A percentile compares a stretch with the other conserved stretches of the same genome.
phyloP scores from a whole-genome alignment of 2,797 vertebrate genomes.

The Artibeus lituratus region DNA sequence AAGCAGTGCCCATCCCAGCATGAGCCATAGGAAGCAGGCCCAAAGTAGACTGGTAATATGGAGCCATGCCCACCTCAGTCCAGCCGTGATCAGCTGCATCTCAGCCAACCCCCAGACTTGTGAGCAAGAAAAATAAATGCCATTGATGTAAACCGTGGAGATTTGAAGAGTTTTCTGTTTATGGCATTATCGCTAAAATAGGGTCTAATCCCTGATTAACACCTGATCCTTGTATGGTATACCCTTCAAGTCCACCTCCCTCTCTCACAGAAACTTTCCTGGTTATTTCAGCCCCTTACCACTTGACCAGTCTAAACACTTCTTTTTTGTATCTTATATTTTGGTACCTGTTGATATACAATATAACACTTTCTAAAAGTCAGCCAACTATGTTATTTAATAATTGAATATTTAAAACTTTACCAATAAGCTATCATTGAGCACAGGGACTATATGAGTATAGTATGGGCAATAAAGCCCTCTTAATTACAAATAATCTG shows the following conservation, averaged over 20 bases:
- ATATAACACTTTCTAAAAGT: not conserved
- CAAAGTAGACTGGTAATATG: not conserved
- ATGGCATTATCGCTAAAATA: not conserved
- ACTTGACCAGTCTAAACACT: not conserved
- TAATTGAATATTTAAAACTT: not conserved
- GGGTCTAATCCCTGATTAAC: not conserved
- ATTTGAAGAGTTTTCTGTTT: not conserved
- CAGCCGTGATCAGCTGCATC: slow-evolving; percentile 7
- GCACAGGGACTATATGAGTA: not conserved
- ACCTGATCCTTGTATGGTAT: not conserved
- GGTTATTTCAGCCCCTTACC: not conserved
- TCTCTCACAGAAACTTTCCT: not conserved
- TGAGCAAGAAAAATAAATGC: slow-evolving; percentile 19
- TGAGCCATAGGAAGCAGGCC: not conserved
- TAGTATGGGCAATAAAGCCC: not conserved
- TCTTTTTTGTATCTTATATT: not conserved
- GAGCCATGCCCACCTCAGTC: not conserved
- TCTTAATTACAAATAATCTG: not conserved
- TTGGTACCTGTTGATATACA: not conserved
- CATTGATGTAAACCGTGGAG: not conserved
- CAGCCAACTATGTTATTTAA: not conserved
- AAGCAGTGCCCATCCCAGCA: not conserved
- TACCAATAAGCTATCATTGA: not conserved
- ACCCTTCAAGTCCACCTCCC: not conserved
- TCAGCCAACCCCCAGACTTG: not conserved